These are phyloP conservation scores for Podarcis raffonei DNA, from an alignment of 2,113 vertebrate species.

Conservation along the genomic window DNA sequence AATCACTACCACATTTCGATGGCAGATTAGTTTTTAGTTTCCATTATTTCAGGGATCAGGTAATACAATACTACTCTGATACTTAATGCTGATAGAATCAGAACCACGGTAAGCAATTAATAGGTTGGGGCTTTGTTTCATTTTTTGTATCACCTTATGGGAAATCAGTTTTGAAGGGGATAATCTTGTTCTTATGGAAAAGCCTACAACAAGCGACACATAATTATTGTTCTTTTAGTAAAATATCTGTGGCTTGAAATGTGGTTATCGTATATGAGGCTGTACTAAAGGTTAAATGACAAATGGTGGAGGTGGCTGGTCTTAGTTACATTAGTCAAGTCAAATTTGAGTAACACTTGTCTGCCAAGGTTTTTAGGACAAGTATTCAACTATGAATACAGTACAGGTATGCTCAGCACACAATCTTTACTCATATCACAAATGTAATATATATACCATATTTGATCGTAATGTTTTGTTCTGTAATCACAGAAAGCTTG, in stretches of 20 bases:
- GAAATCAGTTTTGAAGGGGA: conserved; percentile 45
- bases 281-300: conserved; percentile 68
- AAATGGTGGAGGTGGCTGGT: conserved; percentile 41
- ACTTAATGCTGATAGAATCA: conserved; percentile 6
- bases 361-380: conserved; percentile 37
- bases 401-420: neutral
- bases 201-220: conserved; percentile 23
- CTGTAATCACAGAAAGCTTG: neutral
- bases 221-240: conserved; percentile 61
- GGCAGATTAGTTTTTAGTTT: neutral
- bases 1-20: conserved; percentile 20
- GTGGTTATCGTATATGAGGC: conserved; percentile 19
- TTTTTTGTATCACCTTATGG: neutral
- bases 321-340: conserved; percentile 69
- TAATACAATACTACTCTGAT: neutral
- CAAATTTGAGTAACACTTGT: conserved; percentile 61
- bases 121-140: neutral
- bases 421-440: neutral
- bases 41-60: neutral
- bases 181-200: conserved; percentile 37
- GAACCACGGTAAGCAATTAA: conserved; percentile 7
- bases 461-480: neutral
- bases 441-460: neutral
- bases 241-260: conserved; percentile 27
- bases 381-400: conserved; percentile 6